Percentiles rank a stretch among this genome's conserved stretches.
Conservation (phyloP, 2,888 invertebrate species). For the Ennomos erosarius region DNA sequence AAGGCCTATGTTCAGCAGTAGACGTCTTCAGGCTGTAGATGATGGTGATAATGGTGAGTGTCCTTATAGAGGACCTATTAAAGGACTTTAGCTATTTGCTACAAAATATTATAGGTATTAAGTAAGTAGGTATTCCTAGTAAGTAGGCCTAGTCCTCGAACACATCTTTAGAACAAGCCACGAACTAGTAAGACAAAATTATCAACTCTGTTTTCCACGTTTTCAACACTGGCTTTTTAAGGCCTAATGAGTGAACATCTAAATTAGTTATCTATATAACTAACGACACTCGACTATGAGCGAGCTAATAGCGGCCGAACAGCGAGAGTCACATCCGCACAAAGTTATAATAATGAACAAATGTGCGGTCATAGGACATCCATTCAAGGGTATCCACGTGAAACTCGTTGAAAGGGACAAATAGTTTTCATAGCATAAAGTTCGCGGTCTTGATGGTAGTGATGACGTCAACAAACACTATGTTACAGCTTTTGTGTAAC, state of each 20-base stretch:
- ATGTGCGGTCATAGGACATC: slow-evolving; percentile 9
- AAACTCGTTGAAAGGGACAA: slow-evolving; percentile 1
- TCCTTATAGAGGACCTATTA: no score
- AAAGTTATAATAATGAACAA: slow-evolving; percentile 43
- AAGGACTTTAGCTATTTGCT: no score
- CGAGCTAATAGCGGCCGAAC: not conserved
- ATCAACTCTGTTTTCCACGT: not conserved
- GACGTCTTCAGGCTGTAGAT: no score
- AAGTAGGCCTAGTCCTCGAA: no score
- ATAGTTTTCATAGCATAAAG: no score
- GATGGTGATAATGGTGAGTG: no score
- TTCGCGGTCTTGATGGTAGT: no score
- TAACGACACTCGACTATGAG: not conserved
- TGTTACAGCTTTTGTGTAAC: no score
- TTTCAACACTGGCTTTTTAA: slow-evolving; percentile 1
- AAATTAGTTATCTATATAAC: slow-evolving; percentile 9
- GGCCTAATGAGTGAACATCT: slow-evolving; percentile 1
- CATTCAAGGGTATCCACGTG: not conserved
- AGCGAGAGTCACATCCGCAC: slow-evolving; percentile 26
- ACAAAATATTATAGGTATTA: no score
- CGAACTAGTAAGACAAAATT: slow-evolving; percentile 8
- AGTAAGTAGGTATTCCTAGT: no score
- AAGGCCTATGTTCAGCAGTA: no score
- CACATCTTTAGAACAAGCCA: not conserved
- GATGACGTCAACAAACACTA: no score